Evolutionary conservation across 2,113 vertebrate genomes (phyloP), one percentile per base, ranked within the genome.

Genomic region (Solea senegalensis): DNA sequence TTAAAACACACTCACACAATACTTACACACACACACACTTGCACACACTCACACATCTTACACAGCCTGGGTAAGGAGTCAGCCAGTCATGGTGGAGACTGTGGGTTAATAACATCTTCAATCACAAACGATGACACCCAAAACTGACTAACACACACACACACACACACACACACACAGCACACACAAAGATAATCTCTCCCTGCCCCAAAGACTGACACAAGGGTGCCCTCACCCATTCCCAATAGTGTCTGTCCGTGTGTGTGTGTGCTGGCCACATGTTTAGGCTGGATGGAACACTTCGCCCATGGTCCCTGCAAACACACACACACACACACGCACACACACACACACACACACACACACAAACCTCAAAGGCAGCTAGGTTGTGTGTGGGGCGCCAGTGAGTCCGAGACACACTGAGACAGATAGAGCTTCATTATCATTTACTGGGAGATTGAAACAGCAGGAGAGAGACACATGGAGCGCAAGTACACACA

Each of bases 81-180:
- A n/a, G n/a, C n/a, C n/a, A n/a, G n/a, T n/a, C n/a, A n/a, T n/a
- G n/a, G n/a, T n/a, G n/a, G n/a, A n/a, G n/a, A n/a, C n/a, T n/a
- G n/a, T n/a, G n/a, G 86, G 90, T 90, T 93, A 93, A 93, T 94
- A 93, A 93, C 85, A 89, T 92, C 91, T 91, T 94, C 90, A 93
- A 90, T 92, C 91, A 90, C 70, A 90, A 84, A 78, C 82, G 75
- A 80, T 88, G 85, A 90, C 88, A 88, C 83, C 57, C 84, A 82
- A n/a, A 61, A 80, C 82, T 57, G 77, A 85, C 81, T 71, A 61
- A 81, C 41, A 44, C 43, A 44, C 43, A 21, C 21, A 21, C 21
- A 21, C 21, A 44, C 43, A 44, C 43, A 80, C 75, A 85, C 76
- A 78, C 83, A 81, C 12, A 60, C 76, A n/a, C n/a, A n/a, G n/a